A percentile compares a stretch with the other conserved stretches of the same genome.
phyloP scores from a whole-genome alignment of 2,113 vertebrate species.

The Propithecus coquereli region DNA sequence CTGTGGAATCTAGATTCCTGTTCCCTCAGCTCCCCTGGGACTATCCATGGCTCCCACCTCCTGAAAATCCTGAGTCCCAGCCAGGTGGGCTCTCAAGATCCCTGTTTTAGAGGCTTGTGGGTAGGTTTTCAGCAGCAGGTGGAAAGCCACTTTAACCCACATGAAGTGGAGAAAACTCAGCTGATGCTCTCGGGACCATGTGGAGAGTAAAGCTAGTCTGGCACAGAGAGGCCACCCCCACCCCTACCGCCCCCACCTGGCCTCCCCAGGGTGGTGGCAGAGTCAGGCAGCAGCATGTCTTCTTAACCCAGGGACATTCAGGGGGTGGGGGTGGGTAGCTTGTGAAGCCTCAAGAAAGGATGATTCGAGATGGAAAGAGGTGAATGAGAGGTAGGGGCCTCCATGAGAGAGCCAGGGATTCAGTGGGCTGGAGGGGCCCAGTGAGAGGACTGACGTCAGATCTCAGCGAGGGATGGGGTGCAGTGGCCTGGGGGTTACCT shows the following conservation, averaged over 20 bases:
- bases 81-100: background rate
- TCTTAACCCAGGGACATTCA: background rate
- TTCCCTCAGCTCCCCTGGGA: background rate
- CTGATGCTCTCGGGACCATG: background rate
- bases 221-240: background rate
- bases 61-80: background rate
- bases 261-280: background rate
- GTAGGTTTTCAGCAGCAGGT: background rate
- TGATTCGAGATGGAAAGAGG: background rate
- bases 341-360: background rate
- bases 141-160: conserved; percentile 26
- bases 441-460: background rate
- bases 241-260: too few relatives aligned
- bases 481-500: background rate
- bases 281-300: background rate
- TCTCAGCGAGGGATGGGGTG: background rate
- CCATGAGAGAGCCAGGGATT: background rate
- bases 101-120: background rate
- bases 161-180: background rate
- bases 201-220: background rate
- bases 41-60: background rate
- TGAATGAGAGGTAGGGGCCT: background rate
- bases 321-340: too few relatives aligned
- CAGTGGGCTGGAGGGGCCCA: too few relatives aligned
- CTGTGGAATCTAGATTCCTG: background rate